A percentile compares a stretch with the other conserved stretches of the same genome.
Conservation (phyloP, 2,888 invertebrate genomes). For the Epinotia demarniana region DNA sequence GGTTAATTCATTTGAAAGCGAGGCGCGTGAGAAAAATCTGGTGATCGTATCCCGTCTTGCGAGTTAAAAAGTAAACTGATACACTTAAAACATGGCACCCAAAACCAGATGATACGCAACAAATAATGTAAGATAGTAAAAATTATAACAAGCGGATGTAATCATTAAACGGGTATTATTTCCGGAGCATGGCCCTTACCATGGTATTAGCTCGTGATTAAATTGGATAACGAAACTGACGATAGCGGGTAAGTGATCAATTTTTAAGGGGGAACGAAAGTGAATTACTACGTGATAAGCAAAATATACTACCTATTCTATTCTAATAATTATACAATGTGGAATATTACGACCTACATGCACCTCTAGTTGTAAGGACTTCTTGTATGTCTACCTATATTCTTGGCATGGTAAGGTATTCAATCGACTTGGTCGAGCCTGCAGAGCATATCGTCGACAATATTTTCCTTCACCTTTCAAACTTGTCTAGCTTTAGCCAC, state of each 20-base stretch:
- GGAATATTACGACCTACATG: no score
- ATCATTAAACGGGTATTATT: slow-evolving; percentile 71
- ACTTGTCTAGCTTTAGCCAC: background rate
- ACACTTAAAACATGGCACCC: slow-evolving; percentile 35
- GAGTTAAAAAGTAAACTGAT: slow-evolving; percentile 27
- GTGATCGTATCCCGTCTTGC: slow-evolving; percentile 5
- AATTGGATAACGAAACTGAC: slow-evolving; percentile 22
- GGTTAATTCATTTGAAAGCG: slow-evolving; percentile 16
- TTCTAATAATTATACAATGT: no score
- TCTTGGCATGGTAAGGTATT: no score
- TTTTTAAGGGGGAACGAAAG: no score
- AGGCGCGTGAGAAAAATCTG: slow-evolving; percentile 32
- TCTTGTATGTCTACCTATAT: background rate
- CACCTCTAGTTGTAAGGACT: background rate
- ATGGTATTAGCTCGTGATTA: slow-evolving; percentile 28
- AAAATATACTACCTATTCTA: no score
- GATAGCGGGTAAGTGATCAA: background rate
- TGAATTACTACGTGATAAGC: no score
- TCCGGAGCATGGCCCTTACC: slow-evolving; percentile 57
- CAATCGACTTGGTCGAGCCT: background rate
- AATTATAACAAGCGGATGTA: slow-evolving; percentile 63
- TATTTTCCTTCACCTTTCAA: background rate
- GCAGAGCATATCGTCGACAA: background rate
- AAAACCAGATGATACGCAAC: slow-evolving; percentile 44
- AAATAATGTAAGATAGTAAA: slow-evolving; percentile 53